Evolutionary conservation across 2,113 vertebrate genomes (phyloP).

Genomic region (Heloderma charlesbogerti): DNA sequence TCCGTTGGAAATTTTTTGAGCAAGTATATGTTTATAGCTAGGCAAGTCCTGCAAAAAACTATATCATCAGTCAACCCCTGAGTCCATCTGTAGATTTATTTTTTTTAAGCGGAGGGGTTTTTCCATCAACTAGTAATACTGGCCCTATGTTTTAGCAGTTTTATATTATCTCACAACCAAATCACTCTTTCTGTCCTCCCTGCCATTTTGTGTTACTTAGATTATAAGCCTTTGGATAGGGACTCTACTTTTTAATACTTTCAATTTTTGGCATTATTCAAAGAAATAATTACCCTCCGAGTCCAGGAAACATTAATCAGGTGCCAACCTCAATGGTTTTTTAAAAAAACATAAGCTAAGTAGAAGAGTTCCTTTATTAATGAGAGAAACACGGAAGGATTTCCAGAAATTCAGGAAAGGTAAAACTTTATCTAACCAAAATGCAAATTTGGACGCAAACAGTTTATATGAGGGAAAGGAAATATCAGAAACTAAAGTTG

Average conservation of each 20-base stretch:
- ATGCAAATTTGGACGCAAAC: neutral
- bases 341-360: slow-evolving; percentile 3
- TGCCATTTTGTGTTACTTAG: neutral
- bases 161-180: neutral
- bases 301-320: neutral
- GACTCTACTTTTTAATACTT: neutral
- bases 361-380: slow-evolving; percentile 31
- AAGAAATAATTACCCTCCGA: neutral
- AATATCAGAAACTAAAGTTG: neutral
- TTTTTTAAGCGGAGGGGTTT: no score
- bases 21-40: neutral
- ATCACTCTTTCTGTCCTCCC: no score
- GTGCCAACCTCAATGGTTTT: slow-evolving; percentile 24
- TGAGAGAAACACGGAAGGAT: slow-evolving; percentile 11
- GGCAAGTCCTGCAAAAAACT: neutral
- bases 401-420: slow-evolving; percentile 24
- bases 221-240: neutral
- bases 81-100: neutral
- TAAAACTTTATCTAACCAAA: slow-evolving; percentile 4
- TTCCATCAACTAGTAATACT: neutral
- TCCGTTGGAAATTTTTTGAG: neutral
- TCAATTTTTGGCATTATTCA: neutral
- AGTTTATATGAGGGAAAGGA: neutral
- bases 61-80: neutral
- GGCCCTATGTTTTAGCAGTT: neutral